phyloP scores from a whole-genome alignment of 2,888 invertebrate species.

The Leptopilina drosophilae region DNA sequence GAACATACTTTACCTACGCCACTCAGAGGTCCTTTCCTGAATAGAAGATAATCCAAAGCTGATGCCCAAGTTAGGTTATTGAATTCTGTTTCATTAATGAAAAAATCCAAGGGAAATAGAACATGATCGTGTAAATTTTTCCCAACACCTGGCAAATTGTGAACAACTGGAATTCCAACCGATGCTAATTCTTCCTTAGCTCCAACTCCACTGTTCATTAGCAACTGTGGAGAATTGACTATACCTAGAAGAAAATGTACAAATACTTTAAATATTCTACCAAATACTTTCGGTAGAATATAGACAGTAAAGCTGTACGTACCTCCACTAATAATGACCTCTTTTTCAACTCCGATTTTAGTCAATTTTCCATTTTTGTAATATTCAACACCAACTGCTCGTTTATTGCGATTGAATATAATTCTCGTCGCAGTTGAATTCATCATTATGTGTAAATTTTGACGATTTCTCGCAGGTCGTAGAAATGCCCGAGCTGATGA shows the following conservation, averaged over 20 bases:
- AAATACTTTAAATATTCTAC: too few species aligned
- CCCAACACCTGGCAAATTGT: constrained; percentile 83
- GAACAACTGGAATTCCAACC: constrained; percentile 80
- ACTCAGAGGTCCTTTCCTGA: constrained; percentile 82
- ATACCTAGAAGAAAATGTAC: constrained; percentile 76
- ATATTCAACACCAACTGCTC: constrained; percentile 88
- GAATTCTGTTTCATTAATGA: constrained; percentile 75
- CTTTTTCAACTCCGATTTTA: constrained; percentile 83
- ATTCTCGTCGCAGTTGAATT: constrained; percentile 89
- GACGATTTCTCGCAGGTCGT: constrained; percentile 85
- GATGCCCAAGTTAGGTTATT: constrained; percentile 57
- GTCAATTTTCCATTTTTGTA: constrained; percentile 78
- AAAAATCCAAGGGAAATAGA: constrained; percentile 80
- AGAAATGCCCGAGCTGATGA: constrained; percentile 90
- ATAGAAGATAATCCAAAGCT: constrained; percentile 18
- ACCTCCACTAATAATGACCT: constrained; percentile 82
- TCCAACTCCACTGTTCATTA: constrained; percentile 84
- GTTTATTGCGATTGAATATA: constrained; percentile 83
- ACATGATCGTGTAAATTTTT: constrained; percentile 85
- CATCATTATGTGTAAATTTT: constrained; percentile 89
- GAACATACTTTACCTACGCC: constrained; percentile 82
- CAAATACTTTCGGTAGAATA: too few species aligned
- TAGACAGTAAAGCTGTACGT: too few species aligned
- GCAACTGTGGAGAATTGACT: constrained; percentile 83
- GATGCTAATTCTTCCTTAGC: constrained; percentile 80